A percentile compares a stretch with the other conserved stretches of the same genome.
Evolutionary conservation across 2,888 invertebrate genomes (phyloP).

Genomic region (Boloria selene): DNA sequence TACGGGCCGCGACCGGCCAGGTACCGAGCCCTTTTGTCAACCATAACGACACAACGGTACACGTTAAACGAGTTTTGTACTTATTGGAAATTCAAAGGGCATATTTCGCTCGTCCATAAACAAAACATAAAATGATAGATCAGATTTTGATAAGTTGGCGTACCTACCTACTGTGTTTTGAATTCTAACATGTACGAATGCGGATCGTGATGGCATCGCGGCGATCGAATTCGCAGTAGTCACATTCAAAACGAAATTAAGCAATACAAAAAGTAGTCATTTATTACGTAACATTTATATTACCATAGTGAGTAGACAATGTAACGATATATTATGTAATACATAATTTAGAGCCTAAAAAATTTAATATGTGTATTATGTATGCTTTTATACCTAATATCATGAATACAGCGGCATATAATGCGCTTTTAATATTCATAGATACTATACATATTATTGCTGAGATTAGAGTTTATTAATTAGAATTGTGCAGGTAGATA

Average conservation of each 20-base stretch:
- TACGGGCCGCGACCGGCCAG: slow-evolving; percentile 67
- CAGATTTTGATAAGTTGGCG: slow-evolving; percentile 27
- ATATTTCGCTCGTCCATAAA: slow-evolving; percentile 24
- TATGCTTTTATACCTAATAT: too few relatives aligned
- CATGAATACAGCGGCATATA: too few relatives aligned
- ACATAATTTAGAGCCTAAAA: too few relatives aligned
- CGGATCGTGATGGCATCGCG: slow-evolving; percentile 27
- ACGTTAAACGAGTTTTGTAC: slow-evolving; percentile 40
- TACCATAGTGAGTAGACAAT: too few relatives aligned
- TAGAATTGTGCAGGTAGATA: too few relatives aligned
- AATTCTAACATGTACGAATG: slow-evolving; percentile 28
- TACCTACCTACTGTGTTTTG: slow-evolving; percentile 12
- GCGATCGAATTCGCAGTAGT: slow-evolving; percentile 22
- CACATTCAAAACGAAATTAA: not conserved
- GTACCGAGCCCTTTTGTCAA: slow-evolving; percentile 68
- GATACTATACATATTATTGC: too few relatives aligned
- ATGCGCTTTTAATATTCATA: too few relatives aligned
- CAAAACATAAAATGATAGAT: slow-evolving; percentile 32
- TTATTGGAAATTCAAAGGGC: slow-evolving; percentile 38
- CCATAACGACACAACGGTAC: slow-evolving; percentile 60
- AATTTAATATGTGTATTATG: too few relatives aligned
- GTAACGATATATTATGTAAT: too few relatives aligned
- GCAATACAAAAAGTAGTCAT: not conserved
- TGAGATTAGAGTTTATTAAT: too few relatives aligned
- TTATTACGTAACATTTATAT: too few relatives aligned